Conservation (phyloP, 2,113 vertebrate genomes). For the Ivindomyrus marchei region DNA sequence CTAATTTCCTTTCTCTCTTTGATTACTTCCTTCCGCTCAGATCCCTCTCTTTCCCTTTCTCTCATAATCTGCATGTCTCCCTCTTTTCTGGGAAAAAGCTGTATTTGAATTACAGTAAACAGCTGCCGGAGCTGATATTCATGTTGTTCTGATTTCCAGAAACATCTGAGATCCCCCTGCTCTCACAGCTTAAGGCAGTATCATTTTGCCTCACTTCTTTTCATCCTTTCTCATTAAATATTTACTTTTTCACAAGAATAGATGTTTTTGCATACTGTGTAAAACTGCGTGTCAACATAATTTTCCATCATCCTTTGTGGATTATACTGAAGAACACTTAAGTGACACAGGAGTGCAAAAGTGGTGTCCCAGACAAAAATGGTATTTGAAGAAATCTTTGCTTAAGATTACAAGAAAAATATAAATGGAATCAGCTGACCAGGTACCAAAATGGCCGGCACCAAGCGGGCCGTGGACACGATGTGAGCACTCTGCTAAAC, state of each 20-base stretch:
- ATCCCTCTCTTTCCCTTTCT: background rate
- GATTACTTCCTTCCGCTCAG: background rate
- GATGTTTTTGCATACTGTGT: background rate
- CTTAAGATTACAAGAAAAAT: background rate
- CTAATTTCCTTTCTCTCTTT: background rate
- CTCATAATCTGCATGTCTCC: background rate
- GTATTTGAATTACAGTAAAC: background rate
- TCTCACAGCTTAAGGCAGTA: background rate
- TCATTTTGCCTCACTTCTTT: background rate
- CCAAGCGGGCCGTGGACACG: background rate
- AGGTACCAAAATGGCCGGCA: background rate
- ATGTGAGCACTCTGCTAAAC: background rate
- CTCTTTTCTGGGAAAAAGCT: background rate
- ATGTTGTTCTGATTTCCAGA: background rate
- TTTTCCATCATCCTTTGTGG: background rate
- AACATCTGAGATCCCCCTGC: background rate
- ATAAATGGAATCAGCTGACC: background rate
- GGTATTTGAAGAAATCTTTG: background rate
- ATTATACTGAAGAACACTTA: background rate
- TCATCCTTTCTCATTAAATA: background rate
- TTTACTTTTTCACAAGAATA: background rate
- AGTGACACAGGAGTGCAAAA: background rate
- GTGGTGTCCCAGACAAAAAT: background rate
- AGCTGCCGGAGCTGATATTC: background rate
- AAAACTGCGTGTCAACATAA: background rate